Conservation (phyloP, 1,140 invertebrate genomes). For the Drosophila kepulauana region DNA sequence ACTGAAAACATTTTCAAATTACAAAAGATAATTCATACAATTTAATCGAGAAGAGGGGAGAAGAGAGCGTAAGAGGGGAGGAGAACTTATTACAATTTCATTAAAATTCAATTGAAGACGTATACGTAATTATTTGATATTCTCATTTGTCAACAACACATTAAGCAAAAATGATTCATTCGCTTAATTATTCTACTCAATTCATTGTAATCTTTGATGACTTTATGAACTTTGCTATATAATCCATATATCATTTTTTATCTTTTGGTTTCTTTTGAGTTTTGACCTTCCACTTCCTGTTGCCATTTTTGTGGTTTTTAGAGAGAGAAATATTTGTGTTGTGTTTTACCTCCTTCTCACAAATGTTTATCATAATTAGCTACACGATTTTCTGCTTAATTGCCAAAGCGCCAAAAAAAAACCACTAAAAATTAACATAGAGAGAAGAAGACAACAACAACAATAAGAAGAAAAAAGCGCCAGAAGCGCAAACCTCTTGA, state of each 20-base stretch:
- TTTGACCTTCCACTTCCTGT: constrained; percentile 61
- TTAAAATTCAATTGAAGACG: constrained; percentile 9
- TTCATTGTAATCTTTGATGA: constrained; percentile 1
- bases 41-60: constrained; percentile 9
- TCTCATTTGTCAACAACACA: constrained; percentile 1
- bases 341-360: constrained; percentile 25
- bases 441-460: constrained; percentile 18
- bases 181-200: not conserved
- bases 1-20: constrained; percentile 45
- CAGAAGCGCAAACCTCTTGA: constrained; percentile 66
- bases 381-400: constrained; percentile 79
- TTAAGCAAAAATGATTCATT: not conserved
- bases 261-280: not conserved
- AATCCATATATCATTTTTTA: constrained; percentile 7
- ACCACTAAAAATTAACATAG: constrained; percentile 70
- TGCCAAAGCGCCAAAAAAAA: constrained; percentile 54
- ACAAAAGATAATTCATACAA: constrained; percentile 42
- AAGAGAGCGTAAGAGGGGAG: not conserved
- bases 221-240: not conserved
- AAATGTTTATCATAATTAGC: constrained; percentile 80
- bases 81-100: constrained; percentile 6
- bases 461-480: constrained; percentile 46
- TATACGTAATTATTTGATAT: not conserved
- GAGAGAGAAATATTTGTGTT: constrained; percentile 9
- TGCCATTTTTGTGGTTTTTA: constrained; percentile 17